These are phyloP conservation scores for Plebejus melissa DNA, from an alignment of 2,888 invertebrate species.

Conservation along the genomic window DNA sequence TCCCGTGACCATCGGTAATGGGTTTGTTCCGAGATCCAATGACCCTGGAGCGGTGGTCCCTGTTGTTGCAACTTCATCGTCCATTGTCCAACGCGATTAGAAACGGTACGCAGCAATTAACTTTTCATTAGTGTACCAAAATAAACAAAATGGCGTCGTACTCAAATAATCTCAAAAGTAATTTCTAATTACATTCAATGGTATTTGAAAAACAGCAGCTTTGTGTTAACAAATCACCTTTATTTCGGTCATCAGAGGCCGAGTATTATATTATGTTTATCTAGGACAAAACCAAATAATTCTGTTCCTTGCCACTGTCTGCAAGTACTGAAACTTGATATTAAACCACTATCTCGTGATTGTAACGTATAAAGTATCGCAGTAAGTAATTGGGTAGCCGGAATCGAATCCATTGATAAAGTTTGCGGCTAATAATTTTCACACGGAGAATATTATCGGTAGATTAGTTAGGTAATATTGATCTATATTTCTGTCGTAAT, in stretches of 20 bases:
- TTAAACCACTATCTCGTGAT: constrained; percentile 1
- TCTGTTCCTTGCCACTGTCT: neutral
- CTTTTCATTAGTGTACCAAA: neutral
- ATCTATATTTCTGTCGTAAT: neutral
- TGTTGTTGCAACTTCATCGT: constrained; percentile 11
- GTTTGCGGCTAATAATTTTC: constrained; percentile 24
- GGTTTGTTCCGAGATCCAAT: constrained; percentile 19
- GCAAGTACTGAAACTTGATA: neutral
- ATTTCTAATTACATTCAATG: neutral
- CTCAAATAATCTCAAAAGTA: neutral
- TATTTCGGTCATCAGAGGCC: too few relatives aligned
- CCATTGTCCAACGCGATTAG: constrained; percentile 14
- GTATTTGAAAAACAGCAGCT: neutral
- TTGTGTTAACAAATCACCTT: neutral
- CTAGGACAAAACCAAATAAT: neutral
- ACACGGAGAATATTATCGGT: constrained; percentile 11
- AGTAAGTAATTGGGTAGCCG: constrained; percentile 20
- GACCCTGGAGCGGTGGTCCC: constrained; percentile 9
- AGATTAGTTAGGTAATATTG: neutral
- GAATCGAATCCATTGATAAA: constrained; percentile 20
- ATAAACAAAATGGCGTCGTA: neutral
- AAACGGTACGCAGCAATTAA: constrained; percentile 10
- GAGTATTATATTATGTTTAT: neutral
- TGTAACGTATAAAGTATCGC: constrained; percentile 10
- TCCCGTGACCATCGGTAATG: constrained; percentile 5